Conservation (phyloP, 2,113 vertebrate species). For the Paramormyrops kingsleyae region DNA sequence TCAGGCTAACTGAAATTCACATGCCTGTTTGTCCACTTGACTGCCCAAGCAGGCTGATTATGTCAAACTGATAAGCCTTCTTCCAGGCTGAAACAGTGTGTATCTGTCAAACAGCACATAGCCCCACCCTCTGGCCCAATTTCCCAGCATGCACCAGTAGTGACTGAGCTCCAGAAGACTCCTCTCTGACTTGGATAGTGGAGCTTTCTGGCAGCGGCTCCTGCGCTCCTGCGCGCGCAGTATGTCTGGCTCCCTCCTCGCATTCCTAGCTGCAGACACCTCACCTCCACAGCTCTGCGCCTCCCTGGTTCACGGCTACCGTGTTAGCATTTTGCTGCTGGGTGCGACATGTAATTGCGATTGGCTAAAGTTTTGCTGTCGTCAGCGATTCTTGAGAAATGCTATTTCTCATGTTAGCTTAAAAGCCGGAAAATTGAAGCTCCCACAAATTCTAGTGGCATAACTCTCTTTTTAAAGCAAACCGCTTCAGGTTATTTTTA, state of each 20-base stretch:
- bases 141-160: background rate
- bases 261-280: background rate
- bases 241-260: background rate
- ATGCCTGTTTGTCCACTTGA: slow-evolving; percentile 44
- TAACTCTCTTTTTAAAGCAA: background rate
- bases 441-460: background rate
- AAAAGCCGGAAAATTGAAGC: background rate
- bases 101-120: background rate
- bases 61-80: slow-evolving; percentile 54
- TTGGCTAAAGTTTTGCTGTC: background rate
- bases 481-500: background rate
- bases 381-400: background rate
- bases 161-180: background rate
- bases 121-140: background rate
- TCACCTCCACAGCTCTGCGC: background rate
- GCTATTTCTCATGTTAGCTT: background rate
- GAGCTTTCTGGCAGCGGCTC: slow-evolving; percentile 10
- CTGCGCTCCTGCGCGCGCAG: slow-evolving; percentile 23
- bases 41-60: slow-evolving; percentile 47
- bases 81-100: slow-evolving; percentile 8
- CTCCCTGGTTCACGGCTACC: background rate
- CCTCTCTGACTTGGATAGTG: slow-evolving; percentile 7
- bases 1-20: slow-evolving; percentile 48
- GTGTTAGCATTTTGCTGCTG: background rate
- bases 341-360: background rate